Base-by-base conservation (phyloP, 2,113 vertebrate species). In the Suricata suricatta region DNA sequence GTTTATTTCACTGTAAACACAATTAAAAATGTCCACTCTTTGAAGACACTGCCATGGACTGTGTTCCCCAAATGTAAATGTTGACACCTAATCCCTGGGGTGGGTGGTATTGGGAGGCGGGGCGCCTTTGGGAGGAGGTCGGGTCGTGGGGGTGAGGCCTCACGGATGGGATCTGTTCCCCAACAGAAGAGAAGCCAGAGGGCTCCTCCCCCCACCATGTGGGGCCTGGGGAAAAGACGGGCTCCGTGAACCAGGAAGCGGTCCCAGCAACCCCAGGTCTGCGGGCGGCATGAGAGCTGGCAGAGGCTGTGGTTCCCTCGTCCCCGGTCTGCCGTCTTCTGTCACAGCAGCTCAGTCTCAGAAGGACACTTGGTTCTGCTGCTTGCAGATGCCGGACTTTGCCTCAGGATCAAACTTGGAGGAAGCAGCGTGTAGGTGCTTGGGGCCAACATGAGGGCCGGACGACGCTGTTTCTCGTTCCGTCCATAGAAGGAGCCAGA, bases 211-310 rank as follows among this genome's bases (percentile, higher is more conserved):
- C 35, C 5, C 71, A 19, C 35, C 35, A 13, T 13, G 23, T 25
- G 23, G 21, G 71, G 4, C 69, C 19, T 1, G 10, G 9, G 1
- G 69, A 23, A 23, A 12, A 23, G n/a, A 74, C 23, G 7, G 5
- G 21, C 35, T 25, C 71, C 5, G 21, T 6, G 71, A 25, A 74
- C 71, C 35, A 13, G 71, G 35, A 21, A 1, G 2, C 0, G 3
- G 33, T 71, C 35, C 35, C 38, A 13, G 23, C 35, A 23, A 41
- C 1, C 12, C 35, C 23, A 14, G 71, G 6, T 25, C 35, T 25
- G 35, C 35, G 0, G 35, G 21, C 3, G 23, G 35, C 35, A 2
- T 0, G 19, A 14, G 21, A 41, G 1, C 35, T 3, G 71, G 4
- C 13, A 5, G 35, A 25, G 25, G 25, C 5, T 25, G 71, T 5